phyloP scores from a whole-genome alignment of 2,113 vertebrate species.

The Bos javanicus region DNA sequence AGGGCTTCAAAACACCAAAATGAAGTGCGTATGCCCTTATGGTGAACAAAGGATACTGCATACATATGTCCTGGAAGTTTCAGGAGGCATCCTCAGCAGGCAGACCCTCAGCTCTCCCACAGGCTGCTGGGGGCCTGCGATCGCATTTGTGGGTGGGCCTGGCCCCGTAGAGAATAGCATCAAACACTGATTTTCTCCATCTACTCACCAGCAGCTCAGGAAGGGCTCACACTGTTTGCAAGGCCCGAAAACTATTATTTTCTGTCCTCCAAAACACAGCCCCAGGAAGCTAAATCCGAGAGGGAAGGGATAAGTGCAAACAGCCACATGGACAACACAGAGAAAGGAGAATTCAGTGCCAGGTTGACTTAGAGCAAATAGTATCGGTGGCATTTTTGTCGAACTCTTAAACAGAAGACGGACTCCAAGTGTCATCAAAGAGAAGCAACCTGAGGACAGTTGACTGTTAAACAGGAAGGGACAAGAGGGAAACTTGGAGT shows the following conservation, averaged over 20 bases:
- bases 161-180: not conserved
- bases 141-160: not conserved
- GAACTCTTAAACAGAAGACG: not conserved
- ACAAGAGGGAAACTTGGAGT: not conserved
- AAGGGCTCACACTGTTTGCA: not conserved
- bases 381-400: not conserved
- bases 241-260: not conserved
- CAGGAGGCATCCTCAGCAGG: not conserved
- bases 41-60: not conserved
- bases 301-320: not conserved
- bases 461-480: not conserved
- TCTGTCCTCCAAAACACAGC: not conserved
- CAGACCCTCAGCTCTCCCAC: not conserved
- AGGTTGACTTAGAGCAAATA: not conserved
- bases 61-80: not conserved
- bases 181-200: not conserved
- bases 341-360: not conserved
- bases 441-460: not conserved
- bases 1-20: conserved; percentile 15
- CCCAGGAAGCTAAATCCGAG: not conserved
- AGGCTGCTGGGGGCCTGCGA: not conserved
- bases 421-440: not conserved
- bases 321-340: not conserved
- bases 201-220: not conserved
- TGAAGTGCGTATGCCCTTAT: not conserved